Evolutionary conservation across 2,113 vertebrate species (phyloP), one percentile per base, ranked within the genome.

Genomic region (Carollia perspicillata): DNA sequence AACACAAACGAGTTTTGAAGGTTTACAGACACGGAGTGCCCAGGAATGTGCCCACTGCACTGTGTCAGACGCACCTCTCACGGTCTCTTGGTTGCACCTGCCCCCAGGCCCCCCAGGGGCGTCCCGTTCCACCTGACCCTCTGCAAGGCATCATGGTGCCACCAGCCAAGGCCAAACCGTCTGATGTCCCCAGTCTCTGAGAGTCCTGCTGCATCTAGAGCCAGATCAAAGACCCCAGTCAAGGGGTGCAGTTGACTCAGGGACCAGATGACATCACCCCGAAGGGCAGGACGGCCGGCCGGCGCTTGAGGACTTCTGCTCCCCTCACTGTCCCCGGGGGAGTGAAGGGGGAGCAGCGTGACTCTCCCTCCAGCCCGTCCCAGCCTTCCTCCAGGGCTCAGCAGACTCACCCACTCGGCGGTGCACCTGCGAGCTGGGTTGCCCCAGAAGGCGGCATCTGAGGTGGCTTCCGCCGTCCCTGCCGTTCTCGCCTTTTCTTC

Each of bases 341-440:
- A 44, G 37, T 17, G n/a, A n/a, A n/a, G n/a, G n/a, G n/a, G n/a
- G n/a, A 18, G 35, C 49, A 2, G 2, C 10, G 16, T 13, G 28
- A 6, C 40, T 83, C 74, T 33, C 40, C 23, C 1, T 7, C 10
- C 1, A 5, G 37, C 28, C 40, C 55, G 13, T 6, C 51, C 6
- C 23, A 44, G 42, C 4, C 69, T 10, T 26, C 40, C 40, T 28
- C 0, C 0, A 0, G 6, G 16, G 17, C 58, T 0, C 0, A 2
- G 35, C 8, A 2, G 2, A 1, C 33, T 35, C 49, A 2, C 18
- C 12, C 28, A 0, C 8, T 69, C 0, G 0, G 49, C 11, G 0
- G 42, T 2, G 3, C 4, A 26, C 49, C 89, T 51, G 9, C 49
- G 6, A 11, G 37, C 14, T 0, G n/a, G 13, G 18, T 44, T 4